A percentile compares a stretch with the other conserved stretches of the same genome.
These are phyloP conservation scores for Hozukius guyotensis DNA, from an alignment of 2,797 vertebrate genomes.

Conservation along the genomic window DNA sequence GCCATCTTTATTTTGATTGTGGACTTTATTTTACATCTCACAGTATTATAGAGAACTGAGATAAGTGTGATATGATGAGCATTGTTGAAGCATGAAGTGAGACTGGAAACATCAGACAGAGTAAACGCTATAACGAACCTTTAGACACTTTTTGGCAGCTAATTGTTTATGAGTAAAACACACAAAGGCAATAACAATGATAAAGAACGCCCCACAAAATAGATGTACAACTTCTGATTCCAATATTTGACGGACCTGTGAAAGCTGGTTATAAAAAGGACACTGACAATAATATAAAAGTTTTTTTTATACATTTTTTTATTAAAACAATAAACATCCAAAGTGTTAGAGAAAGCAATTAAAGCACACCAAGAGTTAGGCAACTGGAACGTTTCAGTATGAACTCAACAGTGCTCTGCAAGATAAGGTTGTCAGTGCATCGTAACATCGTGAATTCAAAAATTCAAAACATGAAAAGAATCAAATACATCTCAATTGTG, in stretches of 20 bases:
- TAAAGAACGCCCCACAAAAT: constrained; percentile 12
- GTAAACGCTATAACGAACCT: neutral
- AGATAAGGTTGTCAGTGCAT: constrained; percentile 60
- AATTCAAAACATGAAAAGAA: constrained; percentile 66
- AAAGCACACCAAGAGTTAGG: constrained; percentile 68
- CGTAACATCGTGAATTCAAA: constrained; percentile 59
- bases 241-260: constrained; percentile 22
- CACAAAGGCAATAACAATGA: constrained; percentile 2
- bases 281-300: constrained; percentile 21
- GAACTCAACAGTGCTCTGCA: constrained; percentile 62
- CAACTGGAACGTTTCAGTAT: constrained; percentile 65
- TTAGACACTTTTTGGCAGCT: constrained; percentile 17
- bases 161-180: constrained; percentile 10
- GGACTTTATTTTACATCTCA: constrained; percentile 46
- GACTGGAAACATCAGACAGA: constrained; percentile 23
- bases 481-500: constrained; percentile 48
- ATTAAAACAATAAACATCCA: constrained; percentile 75
- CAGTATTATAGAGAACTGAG: constrained; percentile 17
- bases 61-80: constrained; percentile 17
- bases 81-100: constrained; percentile 18
- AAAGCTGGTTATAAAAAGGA: constrained; percentile 44
- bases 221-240: constrained; percentile 19
- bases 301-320: constrained; percentile 28
- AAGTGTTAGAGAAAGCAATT: constrained; percentile 63
- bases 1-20: constrained; percentile 37